These are phyloP conservation scores for Callyntrura guangdongensis DNA, from an alignment of 2,888 invertebrate species.

Conservation along the genomic window DNA sequence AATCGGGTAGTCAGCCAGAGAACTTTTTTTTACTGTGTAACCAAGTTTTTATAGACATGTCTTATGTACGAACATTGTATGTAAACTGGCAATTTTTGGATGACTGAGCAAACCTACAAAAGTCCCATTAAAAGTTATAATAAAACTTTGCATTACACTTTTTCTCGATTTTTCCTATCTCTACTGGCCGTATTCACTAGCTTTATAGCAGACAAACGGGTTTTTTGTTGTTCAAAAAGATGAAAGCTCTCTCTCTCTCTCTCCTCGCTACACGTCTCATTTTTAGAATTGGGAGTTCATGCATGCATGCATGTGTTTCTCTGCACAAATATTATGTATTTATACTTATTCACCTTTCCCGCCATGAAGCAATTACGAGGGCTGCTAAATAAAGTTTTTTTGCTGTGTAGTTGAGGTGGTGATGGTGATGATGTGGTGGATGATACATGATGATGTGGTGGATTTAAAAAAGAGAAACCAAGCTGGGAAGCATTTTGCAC, in stretches of 20 bases:
- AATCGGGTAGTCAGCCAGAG: slow-evolving; percentile 13
- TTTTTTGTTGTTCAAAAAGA: background rate
- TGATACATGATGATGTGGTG: background rate
- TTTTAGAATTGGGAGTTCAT: slow-evolving; percentile 1
- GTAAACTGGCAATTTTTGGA: slow-evolving; percentile 65
- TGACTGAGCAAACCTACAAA: slow-evolving; percentile 60
- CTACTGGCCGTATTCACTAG: background rate
- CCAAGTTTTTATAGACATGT: slow-evolving; percentile 26
- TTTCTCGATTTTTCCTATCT: slow-evolving; percentile 14
- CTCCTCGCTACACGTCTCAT: background rate
- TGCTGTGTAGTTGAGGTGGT: slow-evolving; percentile 33
- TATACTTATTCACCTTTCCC: background rate
- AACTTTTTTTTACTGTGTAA: slow-evolving; percentile 36
- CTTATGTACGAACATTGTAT: slow-evolving; percentile 8
- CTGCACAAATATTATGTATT: background rate
- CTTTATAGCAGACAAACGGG: background rate
- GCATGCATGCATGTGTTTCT: slow-evolving; percentile 3
- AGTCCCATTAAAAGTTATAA: slow-evolving; percentile 75
- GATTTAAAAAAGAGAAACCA: slow-evolving; percentile 28
- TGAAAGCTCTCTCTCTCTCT: slow-evolving; percentile 25
- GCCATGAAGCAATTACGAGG: slow-evolving; percentile 27
- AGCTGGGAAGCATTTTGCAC: slow-evolving; percentile 51
- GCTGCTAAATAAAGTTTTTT: slow-evolving; percentile 49
- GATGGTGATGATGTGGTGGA: background rate
- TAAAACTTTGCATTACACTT: slow-evolving; percentile 65